These are phyloP conservation scores for Macropis europaea DNA, from an alignment of 2,888 invertebrate genomes.

Conservation along the genomic window DNA sequence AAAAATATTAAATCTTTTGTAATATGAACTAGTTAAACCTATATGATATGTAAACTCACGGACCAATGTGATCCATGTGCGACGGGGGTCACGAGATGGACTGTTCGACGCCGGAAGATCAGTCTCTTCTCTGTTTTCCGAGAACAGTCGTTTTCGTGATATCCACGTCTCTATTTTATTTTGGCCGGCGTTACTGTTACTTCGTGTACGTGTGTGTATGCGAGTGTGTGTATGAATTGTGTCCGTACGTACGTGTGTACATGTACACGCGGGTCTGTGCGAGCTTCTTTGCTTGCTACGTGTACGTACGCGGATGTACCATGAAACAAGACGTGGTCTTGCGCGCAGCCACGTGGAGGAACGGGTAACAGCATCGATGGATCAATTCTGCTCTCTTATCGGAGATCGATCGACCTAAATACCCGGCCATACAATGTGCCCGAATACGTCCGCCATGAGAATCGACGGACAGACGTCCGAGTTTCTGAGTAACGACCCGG, in stretches of 20 bases:
- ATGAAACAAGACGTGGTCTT: slow-evolving; percentile 46
- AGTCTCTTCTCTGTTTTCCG: not conserved
- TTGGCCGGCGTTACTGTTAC: slow-evolving; percentile 74
- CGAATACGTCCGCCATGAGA: slow-evolving; percentile 34
- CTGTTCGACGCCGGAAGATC: not conserved
- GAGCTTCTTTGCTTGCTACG: not conserved
- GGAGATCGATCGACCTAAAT: slow-evolving; percentile 47
- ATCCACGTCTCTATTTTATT: slow-evolving; percentile 62
- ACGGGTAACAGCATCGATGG: slow-evolving; percentile 50
- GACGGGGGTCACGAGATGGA: slow-evolving; percentile 67
- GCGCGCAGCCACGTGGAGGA: slow-evolving; percentile 49
- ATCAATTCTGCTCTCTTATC: slow-evolving; percentile 41
- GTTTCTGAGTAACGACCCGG: slow-evolving; percentile 12
- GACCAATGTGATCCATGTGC: slow-evolving; percentile 82
- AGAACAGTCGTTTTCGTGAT: slow-evolving; percentile 12
- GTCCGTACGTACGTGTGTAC: not conserved
- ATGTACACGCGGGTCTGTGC: slow-evolving; percentile 13
- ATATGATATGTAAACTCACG: slow-evolving; percentile 79
- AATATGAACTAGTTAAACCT: slow-evolving; percentile 66
- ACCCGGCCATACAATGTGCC: slow-evolving; percentile 40
- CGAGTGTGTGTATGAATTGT: not conserved
- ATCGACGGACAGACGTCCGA: slow-evolving; percentile 29
- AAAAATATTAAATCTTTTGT: slow-evolving; percentile 80
- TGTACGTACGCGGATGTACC: slow-evolving; percentile 1
- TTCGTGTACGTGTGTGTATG: slow-evolving; percentile 21